These are phyloP conservation scores for Mesorhabditis spiculigera DNA, from an alignment of 2,888 invertebrate genomes.

Conservation along the genomic window DNA sequence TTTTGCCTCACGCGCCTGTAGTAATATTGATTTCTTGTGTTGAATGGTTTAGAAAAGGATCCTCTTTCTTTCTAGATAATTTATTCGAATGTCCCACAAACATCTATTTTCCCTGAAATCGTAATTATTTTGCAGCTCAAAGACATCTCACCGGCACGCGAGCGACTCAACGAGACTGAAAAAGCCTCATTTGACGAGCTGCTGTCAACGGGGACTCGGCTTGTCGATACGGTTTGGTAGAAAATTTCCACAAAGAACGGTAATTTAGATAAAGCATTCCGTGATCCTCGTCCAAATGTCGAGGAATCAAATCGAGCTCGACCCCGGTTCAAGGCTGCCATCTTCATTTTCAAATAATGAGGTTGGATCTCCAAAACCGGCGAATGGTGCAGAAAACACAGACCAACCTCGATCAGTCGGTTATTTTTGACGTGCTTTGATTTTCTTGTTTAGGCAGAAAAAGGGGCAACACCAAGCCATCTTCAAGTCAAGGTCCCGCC, in stretches of 20 bases:
- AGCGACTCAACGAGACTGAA: slow-evolving; percentile 17
- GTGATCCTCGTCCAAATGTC: slow-evolving; percentile 72
- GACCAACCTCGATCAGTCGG: no score
- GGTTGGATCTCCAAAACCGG: no score
- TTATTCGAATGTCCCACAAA: no score
- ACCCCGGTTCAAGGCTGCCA: no score
- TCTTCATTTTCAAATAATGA: no score
- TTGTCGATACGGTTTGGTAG: slow-evolving; percentile 90
- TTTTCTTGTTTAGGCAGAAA: no score
- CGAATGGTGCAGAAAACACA: no score
- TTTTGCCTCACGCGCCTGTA: no score
- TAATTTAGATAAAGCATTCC: slow-evolving; percentile 64
- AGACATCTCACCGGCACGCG: slow-evolving; percentile 22
- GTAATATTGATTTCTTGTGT: no score
- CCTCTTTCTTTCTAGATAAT: no score
- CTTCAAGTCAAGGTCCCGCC: slow-evolving; percentile 45
- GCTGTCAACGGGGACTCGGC: slow-evolving; percentile 60
- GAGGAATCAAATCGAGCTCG: slow-evolving; percentile 18
- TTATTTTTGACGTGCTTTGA: no score
- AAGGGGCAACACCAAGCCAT: neutral
- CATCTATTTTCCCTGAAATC: neutral
- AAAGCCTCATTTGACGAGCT: slow-evolving; percentile 25
- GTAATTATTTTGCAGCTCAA: slow-evolving; percentile 22
- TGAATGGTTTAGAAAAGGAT: no score
- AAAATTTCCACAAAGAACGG: neutral